These are phyloP conservation scores for Dorcus parallelipipedus DNA, from an alignment of 2,888 invertebrate genomes.

Conservation along the genomic window DNA sequence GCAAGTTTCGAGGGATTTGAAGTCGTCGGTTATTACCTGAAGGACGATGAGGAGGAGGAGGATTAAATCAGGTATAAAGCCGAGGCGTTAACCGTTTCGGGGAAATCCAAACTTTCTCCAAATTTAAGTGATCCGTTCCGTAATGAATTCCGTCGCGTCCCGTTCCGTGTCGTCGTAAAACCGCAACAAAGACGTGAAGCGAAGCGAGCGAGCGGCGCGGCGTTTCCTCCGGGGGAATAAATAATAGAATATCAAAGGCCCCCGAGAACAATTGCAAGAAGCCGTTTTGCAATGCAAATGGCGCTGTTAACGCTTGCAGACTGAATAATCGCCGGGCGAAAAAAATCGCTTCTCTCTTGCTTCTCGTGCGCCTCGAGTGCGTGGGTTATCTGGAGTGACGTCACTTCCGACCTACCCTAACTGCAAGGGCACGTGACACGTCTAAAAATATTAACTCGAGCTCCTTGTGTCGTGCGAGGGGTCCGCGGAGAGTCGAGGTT, in stretches of 20 bases:
- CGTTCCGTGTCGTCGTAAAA: background rate
- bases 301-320: constrained; percentile 1
- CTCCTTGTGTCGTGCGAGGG: background rate
- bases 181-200: background rate
- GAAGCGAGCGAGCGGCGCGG: too few relatives aligned
- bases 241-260: background rate
- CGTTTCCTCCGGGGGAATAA: background rate
- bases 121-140: background rate
- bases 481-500: too few relatives aligned
- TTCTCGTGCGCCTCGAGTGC: background rate
- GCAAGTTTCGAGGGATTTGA: too few relatives aligned
- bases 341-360: background rate
- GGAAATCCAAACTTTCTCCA: too few relatives aligned
- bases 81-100: too few relatives aligned
- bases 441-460: constrained; percentile 28
- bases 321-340: constrained; percentile 9
- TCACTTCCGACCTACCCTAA: constrained; percentile 41
- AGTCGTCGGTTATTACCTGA: too few relatives aligned
- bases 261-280: constrained; percentile 5
- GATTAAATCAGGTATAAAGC: too few relatives aligned
- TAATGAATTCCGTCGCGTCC: background rate
- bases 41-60: too few relatives aligned
- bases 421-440: constrained; percentile 31
- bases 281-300: constrained; percentile 14
- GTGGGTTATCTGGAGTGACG: constrained; percentile 20